phyloP scores from a whole-genome alignment of 2,797 vertebrate genomes.

The Champsocephalus gunnari region DNA sequence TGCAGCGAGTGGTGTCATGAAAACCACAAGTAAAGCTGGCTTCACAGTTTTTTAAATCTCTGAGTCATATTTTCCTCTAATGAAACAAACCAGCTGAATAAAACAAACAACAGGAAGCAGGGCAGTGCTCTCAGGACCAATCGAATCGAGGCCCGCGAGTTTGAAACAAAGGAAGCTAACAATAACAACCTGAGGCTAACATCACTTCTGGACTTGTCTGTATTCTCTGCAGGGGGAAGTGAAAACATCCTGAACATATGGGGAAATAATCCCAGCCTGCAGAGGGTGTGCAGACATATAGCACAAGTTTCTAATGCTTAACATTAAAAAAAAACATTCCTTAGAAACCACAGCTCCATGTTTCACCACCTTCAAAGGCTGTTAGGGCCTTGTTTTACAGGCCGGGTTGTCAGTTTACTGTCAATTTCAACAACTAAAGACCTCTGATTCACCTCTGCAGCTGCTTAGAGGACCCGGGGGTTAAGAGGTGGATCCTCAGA shows the following conservation, averaged over 20 bases:
- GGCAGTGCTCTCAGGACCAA: constrained; percentile 31
- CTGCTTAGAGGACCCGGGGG: neutral
- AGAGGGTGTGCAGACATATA: too few species aligned
- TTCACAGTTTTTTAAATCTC: constrained; percentile 7
- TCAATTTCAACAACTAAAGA: constrained; percentile 6
- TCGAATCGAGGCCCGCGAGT: constrained; percentile 5
- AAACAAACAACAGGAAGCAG: constrained; percentile 72
- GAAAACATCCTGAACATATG: constrained; percentile 18
- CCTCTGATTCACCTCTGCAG: constrained; percentile 20
- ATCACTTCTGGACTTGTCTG: neutral
- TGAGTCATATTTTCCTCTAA: constrained; percentile 50
- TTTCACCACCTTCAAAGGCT: neutral
- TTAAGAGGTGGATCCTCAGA: neutral
- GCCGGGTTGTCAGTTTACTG: constrained; percentile 51
- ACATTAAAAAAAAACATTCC: constrained; percentile 15
- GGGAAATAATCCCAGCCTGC: neutral
- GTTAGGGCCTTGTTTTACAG: constrained; percentile 21
- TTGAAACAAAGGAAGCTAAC: constrained; percentile 58
- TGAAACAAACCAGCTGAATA: constrained; percentile 50
- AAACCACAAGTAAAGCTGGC: constrained; percentile 32
- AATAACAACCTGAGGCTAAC: neutral
- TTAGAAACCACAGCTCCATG: constrained; percentile 8
- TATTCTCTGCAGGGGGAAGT: neutral
- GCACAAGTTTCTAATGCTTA: neutral
- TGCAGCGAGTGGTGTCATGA: neutral